These are phyloP conservation scores for Conopomorpha cramerella DNA, from an alignment of 1,140 invertebrate genomes.

Conservation along the genomic window DNA sequence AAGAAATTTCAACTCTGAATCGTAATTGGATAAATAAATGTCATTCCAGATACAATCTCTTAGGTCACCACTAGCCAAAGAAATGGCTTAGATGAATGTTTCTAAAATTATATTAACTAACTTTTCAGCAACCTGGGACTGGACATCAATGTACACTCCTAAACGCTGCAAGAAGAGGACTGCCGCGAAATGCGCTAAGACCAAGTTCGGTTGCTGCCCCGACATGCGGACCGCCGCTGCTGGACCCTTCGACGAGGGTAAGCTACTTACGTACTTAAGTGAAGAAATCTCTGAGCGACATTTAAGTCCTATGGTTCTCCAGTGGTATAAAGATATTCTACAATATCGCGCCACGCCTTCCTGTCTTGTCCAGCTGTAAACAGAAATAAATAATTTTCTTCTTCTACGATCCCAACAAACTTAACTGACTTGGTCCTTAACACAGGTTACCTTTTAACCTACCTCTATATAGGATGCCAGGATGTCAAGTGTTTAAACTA, in stretches of 20 bases:
- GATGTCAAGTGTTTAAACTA: too few species aligned
- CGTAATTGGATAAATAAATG: background rate
- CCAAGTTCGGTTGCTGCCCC: slow-evolving; percentile 87
- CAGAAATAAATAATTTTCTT: too few species aligned
- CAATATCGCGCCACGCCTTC: too few species aligned
- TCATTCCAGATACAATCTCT: background rate
- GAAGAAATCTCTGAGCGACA: too few species aligned
- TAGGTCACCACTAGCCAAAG: too few species aligned
- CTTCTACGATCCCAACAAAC: too few species aligned
- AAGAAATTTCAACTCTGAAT: background rate
- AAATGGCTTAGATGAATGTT: background rate
- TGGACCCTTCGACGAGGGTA: slow-evolving; percentile 84
- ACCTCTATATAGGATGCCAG: too few species aligned
- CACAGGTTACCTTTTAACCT: too few species aligned
- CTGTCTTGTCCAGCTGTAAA: too few species aligned
- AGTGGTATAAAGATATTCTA: too few species aligned
- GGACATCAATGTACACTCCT: slow-evolving; percentile 53
- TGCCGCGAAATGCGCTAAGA: slow-evolving; percentile 67
- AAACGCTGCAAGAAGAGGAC: slow-evolving; percentile 64
- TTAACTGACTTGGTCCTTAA: too few species aligned
- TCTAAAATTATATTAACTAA: background rate
- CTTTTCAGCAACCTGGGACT: slow-evolving; percentile 27
- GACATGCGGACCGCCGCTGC: slow-evolving; percentile 80
- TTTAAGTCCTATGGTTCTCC: too few species aligned
- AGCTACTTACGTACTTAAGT: slow-evolving; percentile 1